phyloP scores from a whole-genome alignment of 2,113 vertebrate species.

The Chaetura pelagica region DNA sequence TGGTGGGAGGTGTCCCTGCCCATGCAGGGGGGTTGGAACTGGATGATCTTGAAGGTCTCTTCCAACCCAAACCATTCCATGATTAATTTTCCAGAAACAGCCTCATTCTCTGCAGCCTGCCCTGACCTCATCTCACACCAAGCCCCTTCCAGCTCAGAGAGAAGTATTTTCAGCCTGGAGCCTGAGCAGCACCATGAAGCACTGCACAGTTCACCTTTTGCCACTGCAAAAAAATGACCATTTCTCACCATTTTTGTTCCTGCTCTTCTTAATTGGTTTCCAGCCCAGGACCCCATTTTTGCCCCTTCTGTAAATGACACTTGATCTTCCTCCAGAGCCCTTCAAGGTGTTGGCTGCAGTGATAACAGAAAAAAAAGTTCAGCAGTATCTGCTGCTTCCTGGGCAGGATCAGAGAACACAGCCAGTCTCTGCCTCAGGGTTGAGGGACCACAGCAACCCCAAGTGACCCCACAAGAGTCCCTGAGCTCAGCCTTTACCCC shows the following conservation, averaged over 20 bases:
- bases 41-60: too few species aligned
- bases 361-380: not conserved
- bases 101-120: fast-evolving
- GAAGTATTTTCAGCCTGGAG: not conserved
- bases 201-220: not conserved
- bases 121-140: fast-evolving
- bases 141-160: not conserved
- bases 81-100: not conserved
- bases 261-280: not conserved
- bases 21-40: too few species aligned
- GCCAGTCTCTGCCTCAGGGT: not conserved
- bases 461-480: not conserved
- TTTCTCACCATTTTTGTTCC: not conserved
- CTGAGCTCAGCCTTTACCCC: not conserved
- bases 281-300: not conserved
- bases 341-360: not conserved
- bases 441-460: not conserved
- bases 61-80: too few species aligned
- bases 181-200: not conserved
- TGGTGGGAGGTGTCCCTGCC: too few species aligned
- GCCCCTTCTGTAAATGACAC: fast-evolving
- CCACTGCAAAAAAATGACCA: not conserved
- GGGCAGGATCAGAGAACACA: not conserved
- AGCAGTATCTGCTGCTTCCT: not conserved
- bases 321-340: not conserved